Base-by-base conservation (phyloP, 2,888 invertebrate species). In the Cheiracanthium punctorium region DNA sequence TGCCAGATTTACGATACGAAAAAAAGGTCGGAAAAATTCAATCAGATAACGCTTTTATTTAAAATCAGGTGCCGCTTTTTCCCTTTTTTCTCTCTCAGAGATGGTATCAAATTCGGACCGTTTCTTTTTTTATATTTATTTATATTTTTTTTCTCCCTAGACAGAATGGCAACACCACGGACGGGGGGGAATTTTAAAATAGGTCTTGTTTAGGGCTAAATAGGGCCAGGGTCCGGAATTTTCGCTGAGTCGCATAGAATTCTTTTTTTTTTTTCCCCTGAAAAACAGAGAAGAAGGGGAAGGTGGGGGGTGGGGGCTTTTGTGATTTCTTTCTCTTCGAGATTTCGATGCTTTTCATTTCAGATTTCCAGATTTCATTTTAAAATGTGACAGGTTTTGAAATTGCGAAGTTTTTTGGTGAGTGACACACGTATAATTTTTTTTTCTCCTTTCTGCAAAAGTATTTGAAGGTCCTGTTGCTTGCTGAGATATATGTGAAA, bases 201-300 rank as follows among this genome's bases (percentile, higher is more conserved):
- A 84, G 84, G 84, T 71, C 84, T 84, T 79, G 84, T 84, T 84
- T 84, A 84, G 79, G 84, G 84, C 79, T 84, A 84, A 84, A 79
- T 79, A 72, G 52, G 82, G 84, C 65, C 69, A 41, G 71, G 79
- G 67, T 52, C 74, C 41, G 73, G 74, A 65, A 65, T 69, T 75
- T 84, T 74, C 43, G 84, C 84, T 84, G 84, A 84, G 67, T 79
- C 24, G 69, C 24, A 20, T 20, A 33, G 29, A 37, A 70, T 65
- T 82, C 77, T 79, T 29, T 20, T 14, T 30, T 71, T 14, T 24
- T 29, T 65, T 67, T 81, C 14, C 20, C 29, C 20, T 33, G 7
- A 58, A 58, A 58, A 5, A 37, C 37, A 37, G 37, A 58, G 24
- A 58, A 58, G 17, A 8, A 37, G 12, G 7, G 12, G 10, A 48